These are phyloP conservation scores for Tinea pellionella DNA, from an alignment of 2,888 invertebrate species.

Conservation along the genomic window DNA sequence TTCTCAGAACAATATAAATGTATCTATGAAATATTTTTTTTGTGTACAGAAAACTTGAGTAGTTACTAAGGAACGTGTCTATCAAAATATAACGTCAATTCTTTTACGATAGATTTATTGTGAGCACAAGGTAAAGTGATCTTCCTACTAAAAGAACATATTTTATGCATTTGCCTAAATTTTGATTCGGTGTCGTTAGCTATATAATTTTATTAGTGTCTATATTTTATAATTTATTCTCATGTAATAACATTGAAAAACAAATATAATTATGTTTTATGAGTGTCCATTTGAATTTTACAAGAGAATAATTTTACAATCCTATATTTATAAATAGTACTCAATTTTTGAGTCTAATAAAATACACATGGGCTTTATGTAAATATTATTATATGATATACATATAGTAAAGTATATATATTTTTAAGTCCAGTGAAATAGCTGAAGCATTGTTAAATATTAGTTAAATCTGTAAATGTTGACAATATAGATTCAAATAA, in stretches of 20 bases:
- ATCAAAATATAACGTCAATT: conserved; percentile 19
- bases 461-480: too few species aligned
- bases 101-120: conserved; percentile 57
- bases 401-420: too few species aligned
- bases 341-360: background rate
- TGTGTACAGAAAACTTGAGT: too few species aligned
- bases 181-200: background rate
- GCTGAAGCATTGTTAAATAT: too few species aligned
- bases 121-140: conserved; percentile 41
- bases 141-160: conserved; percentile 35
- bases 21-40: too few species aligned
- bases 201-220: conserved; percentile 1
- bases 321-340: too few species aligned
- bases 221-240: background rate
- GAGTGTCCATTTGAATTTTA: background rate
- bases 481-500: too few species aligned
- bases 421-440: too few species aligned
- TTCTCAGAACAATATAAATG: too few species aligned
- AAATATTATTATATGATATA: too few species aligned
- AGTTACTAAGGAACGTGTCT: background rate
- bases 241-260: background rate
- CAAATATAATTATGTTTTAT: background rate
- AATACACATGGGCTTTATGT: too few species aligned
- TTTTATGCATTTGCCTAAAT: conserved; percentile 8
- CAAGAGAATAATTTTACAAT: too few species aligned